Evolutionary conservation across 2,113 vertebrate genomes (phyloP).

Genomic region (Glaucidium brasilianum): DNA sequence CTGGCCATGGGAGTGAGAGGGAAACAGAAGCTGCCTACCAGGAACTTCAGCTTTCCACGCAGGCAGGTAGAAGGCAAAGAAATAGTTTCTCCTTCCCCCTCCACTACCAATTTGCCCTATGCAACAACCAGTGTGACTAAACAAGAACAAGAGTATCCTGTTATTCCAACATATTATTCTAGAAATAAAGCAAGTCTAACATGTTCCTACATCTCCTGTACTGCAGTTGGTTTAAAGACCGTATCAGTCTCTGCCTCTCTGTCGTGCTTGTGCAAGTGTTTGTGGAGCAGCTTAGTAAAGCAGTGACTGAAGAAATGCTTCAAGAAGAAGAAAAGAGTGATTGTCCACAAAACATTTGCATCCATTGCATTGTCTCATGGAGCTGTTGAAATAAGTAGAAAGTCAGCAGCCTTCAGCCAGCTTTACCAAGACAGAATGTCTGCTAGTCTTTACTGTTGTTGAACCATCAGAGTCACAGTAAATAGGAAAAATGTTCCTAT

Average conservation of each 20-base stretch:
- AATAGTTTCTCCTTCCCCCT: neutral
- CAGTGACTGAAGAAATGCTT: neutral
- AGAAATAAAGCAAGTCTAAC: neutral
- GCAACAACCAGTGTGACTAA: neutral
- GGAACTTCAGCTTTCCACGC: neutral
- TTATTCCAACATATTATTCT: neutral
- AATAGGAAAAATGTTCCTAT: neutral
- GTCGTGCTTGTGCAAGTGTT: neutral
- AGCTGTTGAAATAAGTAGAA: neutral
- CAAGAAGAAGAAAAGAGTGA: neutral
- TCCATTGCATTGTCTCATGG: neutral
- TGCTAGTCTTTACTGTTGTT: neutral
- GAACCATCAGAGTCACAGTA: neutral
- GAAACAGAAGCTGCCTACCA: neutral
- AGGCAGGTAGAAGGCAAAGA: neutral
- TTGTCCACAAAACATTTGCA: neutral
- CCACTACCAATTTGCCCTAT: neutral
- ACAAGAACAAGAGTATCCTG: neutral
- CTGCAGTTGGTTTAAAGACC: neutral
- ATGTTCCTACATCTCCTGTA: neutral
- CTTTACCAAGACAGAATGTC: neutral
- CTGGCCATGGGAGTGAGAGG: fast-evolving
- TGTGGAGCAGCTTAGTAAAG: neutral
- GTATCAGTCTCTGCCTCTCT: neutral
- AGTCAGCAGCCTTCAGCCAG: neutral